Base-by-base conservation (phyloP, 2,113 vertebrate genomes). In the Hypanus sabinus region DNA sequence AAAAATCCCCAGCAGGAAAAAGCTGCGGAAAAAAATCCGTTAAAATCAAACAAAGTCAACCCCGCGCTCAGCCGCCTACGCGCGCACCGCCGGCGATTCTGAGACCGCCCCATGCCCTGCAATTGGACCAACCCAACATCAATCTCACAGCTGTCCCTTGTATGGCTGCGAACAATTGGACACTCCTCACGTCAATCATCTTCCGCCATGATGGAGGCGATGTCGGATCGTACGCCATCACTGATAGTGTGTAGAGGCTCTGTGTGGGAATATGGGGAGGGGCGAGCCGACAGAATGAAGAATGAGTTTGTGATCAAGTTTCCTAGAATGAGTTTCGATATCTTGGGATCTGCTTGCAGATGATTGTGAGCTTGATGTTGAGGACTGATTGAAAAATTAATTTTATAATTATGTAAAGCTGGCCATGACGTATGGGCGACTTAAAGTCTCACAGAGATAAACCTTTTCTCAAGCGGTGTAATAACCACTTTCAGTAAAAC, bases 41-140 rank as follows among this genome's bases (percentile, higher is more conserved):
- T 93, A 93, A 93, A 93, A 93, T 93, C 91, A 93, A 93, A 93
- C 91, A 93, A 93, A 93, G 91, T 93, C 91, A 93, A 93, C 91
- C 91, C 36, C 91, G 91, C 91, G 91, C 91, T 71, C 91, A 36
- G 91, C 68, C 91, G 24, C 46, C 83, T 87, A 11, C 83, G 83
- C 83, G 83, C 83, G 83, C 83, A 87, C 83, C 46, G 55, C 11
- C 83, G 71, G 68, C 91, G 22, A 11, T 20, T 38, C 0, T 5
- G 22, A 30, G 36, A 24, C 70, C 91, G 11, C 88, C 68, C n/a
- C 36, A 3, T 38, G 4, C 68, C 30, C 1, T 22, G 5, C 70
- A 5, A 93, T 93, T 93, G 68, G 91, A 2, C 14, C 38, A 73
- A 55, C 0, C 24, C 36, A 27, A 22, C 55, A 12, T 75, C 68